Evolutionary conservation across 2,113 vertebrate genomes (phyloP), one percentile per base, ranked within the genome.

Genomic region (Strix aluco): DNA sequence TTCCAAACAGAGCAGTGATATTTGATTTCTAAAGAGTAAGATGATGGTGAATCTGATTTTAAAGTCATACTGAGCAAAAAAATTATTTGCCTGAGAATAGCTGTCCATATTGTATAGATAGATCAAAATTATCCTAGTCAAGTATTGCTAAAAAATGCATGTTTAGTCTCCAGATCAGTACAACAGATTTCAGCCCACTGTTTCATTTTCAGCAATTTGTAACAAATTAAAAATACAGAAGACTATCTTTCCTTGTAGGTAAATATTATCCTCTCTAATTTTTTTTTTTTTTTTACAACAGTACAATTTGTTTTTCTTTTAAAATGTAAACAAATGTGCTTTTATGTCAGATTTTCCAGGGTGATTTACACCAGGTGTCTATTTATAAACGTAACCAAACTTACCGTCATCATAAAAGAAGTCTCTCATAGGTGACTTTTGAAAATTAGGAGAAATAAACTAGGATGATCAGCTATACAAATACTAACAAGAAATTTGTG

Each of bases 1-100:
- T 81, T 83, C 71, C 54, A 88, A 92, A 58, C 4, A 47, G 44
- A 91, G 13, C 1, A 3, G 11, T 36, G 54, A 19, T 38, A 70
- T 6, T 84, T 83, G 49, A 42, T 65, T 90, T 85, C 52, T 66
- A 81, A 69, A 20, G 32, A 70, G 34, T 52, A 65, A 65, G 52
- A 70, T 36, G 15, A 51, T 8, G 46, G 10, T 25, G 15, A 92
- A 84, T 52, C 29, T 67, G 47, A 80, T 86, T 96, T 87, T 46
- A 59, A 91, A 88, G 51, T 71, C 55, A 63, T 22, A 32, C 3
- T 16, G 46, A 86, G 38, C 8, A 58, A 88, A 86, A 57, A 59
- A 13, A 19, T 2, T 1, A 29, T 38, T 65, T 66, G 13, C 11
- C 42, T 0, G 0, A 57, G 26, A 84, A 55, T n/a, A 72, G 23